phyloP scores from a whole-genome alignment of 2,797 vertebrate genomes.

The Mastacembelus armatus region DNA sequence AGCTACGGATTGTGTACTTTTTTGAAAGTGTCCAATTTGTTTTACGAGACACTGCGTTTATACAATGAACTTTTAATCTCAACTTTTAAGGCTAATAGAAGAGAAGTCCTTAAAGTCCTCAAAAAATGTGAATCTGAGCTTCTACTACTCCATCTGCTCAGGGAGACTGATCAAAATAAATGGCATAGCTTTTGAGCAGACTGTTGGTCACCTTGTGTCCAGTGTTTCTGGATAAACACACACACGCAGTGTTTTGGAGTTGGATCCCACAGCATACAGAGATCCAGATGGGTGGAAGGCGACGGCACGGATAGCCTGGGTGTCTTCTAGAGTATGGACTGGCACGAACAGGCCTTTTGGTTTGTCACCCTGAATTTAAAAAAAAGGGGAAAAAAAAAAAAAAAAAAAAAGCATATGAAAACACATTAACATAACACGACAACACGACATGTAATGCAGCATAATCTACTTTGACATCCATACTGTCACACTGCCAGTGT shows the following conservation, averaged over 20 bases:
- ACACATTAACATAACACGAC: conserved; percentile 24
- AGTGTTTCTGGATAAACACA: conserved; percentile 94
- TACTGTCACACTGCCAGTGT: conserved; percentile 10
- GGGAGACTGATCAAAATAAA: too few species aligned
- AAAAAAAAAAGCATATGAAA: conserved; percentile 16
- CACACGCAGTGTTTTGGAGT: conserved; percentile 96
- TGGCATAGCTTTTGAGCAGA: too few species aligned
- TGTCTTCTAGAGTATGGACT: conserved; percentile 92
- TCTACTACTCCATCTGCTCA: too few species aligned
- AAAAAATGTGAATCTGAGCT: too few species aligned
- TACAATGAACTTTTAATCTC: neutral
- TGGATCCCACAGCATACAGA: conserved; percentile 95
- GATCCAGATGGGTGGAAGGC: conserved; percentile 95
- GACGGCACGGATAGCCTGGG: conserved; percentile 95
- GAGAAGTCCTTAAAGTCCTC: too few species aligned
- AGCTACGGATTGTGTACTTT: too few species aligned
- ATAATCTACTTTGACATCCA: conserved; percentile 29
- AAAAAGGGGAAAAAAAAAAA: too few species aligned
- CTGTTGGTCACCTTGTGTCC: conserved; percentile 86
- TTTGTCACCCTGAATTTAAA: conserved; percentile 75
- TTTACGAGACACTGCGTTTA: neutral
- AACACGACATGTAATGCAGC: conserved; percentile 17
- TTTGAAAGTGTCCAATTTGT: neutral
- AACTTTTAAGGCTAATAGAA: too few species aligned
- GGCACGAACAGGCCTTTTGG: conserved; percentile 71